phyloP scores from a whole-genome alignment of 2,797 vertebrate genomes.

The Leucoraja ocellata region DNA sequence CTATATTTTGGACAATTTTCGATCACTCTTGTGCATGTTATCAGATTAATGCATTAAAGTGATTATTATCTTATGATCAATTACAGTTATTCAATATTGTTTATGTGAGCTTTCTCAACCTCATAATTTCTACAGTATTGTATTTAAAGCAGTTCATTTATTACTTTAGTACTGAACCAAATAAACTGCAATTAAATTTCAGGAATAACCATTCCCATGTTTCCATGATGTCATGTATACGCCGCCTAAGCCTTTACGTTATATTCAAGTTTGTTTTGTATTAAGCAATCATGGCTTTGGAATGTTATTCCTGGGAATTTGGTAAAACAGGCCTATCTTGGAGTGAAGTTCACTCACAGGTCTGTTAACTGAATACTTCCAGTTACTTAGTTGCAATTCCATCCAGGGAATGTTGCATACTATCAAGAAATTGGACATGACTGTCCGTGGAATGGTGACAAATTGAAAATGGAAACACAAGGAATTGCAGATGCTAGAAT shows the following conservation, averaged over 20 bases:
- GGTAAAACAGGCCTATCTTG: neutral
- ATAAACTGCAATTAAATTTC: neutral
- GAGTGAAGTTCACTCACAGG: neutral
- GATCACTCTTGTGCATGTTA: neutral
- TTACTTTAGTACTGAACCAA: neutral
- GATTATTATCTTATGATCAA: conserved; percentile 24
- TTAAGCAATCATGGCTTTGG: neutral
- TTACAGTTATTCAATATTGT: neutral
- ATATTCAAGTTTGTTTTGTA: neutral
- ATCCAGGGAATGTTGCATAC: neutral
- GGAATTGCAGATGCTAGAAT: too few species aligned
- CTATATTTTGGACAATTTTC: conserved; percentile 9
- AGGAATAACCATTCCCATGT: neutral
- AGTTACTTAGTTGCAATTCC: neutral
- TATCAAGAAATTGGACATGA: neutral
- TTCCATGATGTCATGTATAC: neutral
- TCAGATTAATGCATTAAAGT: neutral
- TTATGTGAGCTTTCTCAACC: too few species aligned
- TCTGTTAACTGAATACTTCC: neutral
- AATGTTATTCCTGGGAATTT: neutral
- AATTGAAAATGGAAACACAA: neutral
- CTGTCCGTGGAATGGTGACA: neutral
- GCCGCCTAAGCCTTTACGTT: neutral
- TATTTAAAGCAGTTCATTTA: neutral
- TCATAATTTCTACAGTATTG: neutral